Base-by-base conservation (phyloP, 1,140 invertebrate species). In the Zaprionus africanus region DNA sequence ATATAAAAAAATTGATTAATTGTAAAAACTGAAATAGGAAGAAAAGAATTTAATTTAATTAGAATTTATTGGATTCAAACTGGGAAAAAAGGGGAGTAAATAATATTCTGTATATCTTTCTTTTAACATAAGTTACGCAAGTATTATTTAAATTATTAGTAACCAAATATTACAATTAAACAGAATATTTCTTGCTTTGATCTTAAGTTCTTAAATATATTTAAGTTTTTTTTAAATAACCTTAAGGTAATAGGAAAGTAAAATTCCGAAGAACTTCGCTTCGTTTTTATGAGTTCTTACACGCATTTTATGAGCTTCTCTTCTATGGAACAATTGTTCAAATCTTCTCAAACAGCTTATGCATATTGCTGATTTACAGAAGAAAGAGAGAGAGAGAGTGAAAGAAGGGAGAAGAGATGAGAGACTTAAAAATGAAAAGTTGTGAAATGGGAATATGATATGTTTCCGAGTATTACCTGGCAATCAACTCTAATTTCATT, bases 371-470 rank as follows among this genome's bases (percentile, higher is more conserved):
- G 6, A 9, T 2, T 19, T 49, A 5, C n/a, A 9, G 31, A 34
- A 9, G 28, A 31, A 31, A 31, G 31, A 34, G 31, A 34, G 9
- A 3, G 9, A 4, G 31, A n/a, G 36, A 15, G 1, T 5, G 13
- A 5, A 0, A 6, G n/a, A 41, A 4, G 0, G 7, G n/a, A 0
- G 15, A 6, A 6, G 6, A 41, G 38, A 41, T 17, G 41, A 46
- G n/a, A 46, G 41, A 9, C n/a, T 17, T 43, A n/a, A 43, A n/a
- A 43, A 43, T n/a, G n/a, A n/a, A 43, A 43, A 43, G 41, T 43
- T 46, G 41, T 46, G 41, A 46, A 46, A 46, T 46, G 6, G n/a
- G 31, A 34, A 34, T 11, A 9, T n/a, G 5, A 46, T 9, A 3
- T 9, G 41, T 17, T 43, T 17, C n/a, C 41, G 6, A 9, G 41